A percentile compares a stretch with the other conserved stretches of the same genome.
Conservation (phyloP, 2,113 vertebrate genomes). For the Tautogolabrus adspersus region DNA sequence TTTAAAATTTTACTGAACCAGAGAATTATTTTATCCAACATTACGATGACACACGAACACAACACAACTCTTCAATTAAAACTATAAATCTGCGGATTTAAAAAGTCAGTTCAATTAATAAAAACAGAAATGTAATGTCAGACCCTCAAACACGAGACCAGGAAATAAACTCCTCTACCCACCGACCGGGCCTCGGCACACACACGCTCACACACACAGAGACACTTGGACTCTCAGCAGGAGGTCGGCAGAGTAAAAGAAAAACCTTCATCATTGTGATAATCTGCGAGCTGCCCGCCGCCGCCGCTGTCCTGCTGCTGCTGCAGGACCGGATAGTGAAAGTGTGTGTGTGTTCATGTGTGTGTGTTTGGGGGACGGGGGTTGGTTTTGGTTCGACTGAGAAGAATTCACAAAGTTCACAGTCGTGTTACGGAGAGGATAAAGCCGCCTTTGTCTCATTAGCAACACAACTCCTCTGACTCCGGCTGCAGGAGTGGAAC, state of each 20-base stretch:
- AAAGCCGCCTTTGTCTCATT: constrained; percentile 91
- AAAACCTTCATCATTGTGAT: background rate
- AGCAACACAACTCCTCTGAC: constrained; percentile 85
- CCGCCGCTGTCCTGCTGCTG: constrained; percentile 1
- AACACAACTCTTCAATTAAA: too few species aligned
- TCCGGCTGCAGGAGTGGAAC: constrained; percentile 37
- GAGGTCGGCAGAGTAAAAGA: background rate
- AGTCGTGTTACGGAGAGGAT: constrained; percentile 88
- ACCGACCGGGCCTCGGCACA: background rate
- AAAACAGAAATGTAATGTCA: too few species aligned
- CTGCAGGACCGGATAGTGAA: constrained; percentile 5
- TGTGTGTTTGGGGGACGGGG: constrained; percentile 17
- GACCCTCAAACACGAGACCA: background rate
- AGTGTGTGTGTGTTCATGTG: constrained; percentile 25
- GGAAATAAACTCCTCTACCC: background rate
- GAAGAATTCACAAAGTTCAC: constrained; percentile 84
- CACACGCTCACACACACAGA: background rate
- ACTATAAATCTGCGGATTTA: background rate
- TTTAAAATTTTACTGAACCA: too few species aligned
- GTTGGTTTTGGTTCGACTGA: constrained; percentile 42
- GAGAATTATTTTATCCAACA: too few species aligned
- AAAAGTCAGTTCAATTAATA: background rate
- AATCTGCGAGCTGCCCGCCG: background rate
- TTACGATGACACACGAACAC: too few species aligned
- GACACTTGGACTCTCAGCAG: background rate